Base-by-base conservation (phyloP, 2,888 invertebrate species). In the Cheilosia grossa region DNA sequence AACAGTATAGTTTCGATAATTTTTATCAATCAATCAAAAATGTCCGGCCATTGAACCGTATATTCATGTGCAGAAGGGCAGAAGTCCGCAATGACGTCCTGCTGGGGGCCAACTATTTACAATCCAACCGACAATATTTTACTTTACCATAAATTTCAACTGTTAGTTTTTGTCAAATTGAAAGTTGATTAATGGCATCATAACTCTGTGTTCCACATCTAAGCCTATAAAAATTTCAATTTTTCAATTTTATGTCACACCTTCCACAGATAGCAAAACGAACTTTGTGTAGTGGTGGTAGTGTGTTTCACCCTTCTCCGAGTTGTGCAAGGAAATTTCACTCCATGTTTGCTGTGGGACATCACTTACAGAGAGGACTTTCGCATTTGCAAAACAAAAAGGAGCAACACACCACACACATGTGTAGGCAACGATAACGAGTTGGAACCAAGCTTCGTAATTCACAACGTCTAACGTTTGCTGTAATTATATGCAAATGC, bases 161-260 rank as follows among this genome's bases (percentile, higher is more conserved):
- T 61, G 58, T 2, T 49, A 21, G 44, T 66, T 72, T 66, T 61
- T 61, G 54, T 69, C 56, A 83, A 79, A 74, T 79, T 73, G 73
- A 44, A 83, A 67, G 49, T 74, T 83, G 73, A 83, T 74, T 79
- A 83, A 83, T 73, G 44, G 44, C 49, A n/a, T 42, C 59, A 74
- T 75, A 42, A 33, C 42, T 56, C 49, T 53, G 47, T 42, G 51
- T 67, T 73, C 69, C 63, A 79, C 79, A 73, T 83, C 59, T 51
- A 69, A 59, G 63, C 21, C 73, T 67, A 74, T 83, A 79, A 61
- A 83, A 83, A 83, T 42, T 73, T 64, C 44, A 79, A 79, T 79
- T 83, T 83, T 79, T 83, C 79, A 83, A 79, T 79, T 83, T 83
- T 69, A 83, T 83, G 73, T 83, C 82, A 83, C 82, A 83, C 79